Conservation (phyloP, 2,888 invertebrate genomes). For the Nebria salina region DNA sequence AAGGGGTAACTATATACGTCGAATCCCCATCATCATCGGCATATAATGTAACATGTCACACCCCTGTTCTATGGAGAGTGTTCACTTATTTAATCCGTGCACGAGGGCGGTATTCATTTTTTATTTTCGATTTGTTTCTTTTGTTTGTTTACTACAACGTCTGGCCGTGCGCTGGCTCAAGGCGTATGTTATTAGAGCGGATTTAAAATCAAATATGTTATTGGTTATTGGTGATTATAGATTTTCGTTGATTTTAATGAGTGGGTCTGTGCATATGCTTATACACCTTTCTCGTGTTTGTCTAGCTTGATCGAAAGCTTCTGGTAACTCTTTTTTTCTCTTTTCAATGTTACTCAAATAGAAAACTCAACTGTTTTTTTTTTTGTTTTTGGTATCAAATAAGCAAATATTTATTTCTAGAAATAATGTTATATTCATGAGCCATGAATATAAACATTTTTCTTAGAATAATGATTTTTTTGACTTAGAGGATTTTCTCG, state of each 20-base stretch:
- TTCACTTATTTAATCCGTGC: slow-evolving; percentile 12
- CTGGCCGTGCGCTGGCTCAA: neutral
- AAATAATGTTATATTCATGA: no score
- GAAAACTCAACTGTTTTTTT: no score
- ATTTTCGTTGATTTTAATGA: slow-evolving; percentile 1
- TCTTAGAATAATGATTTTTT: no score
- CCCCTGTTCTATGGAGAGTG: neutral
- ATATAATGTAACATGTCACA: neutral
- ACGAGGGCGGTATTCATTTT: slow-evolving; percentile 16
- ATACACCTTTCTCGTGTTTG: slow-evolving; percentile 2
- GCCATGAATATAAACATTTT: no score
- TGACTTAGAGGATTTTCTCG: neutral
- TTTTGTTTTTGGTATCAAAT: no score
- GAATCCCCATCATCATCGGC: slow-evolving; percentile 2
- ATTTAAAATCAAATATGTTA: slow-evolving; percentile 11
- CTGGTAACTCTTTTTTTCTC: neutral
- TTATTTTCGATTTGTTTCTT: neutral
- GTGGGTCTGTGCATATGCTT: neutral
- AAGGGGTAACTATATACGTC: neutral
- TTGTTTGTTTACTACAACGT: neutral
- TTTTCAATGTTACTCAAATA: no score
- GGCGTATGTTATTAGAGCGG: slow-evolving; percentile 8
- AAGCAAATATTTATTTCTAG: no score
- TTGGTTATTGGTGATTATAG: neutral
- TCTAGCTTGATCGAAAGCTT: neutral